Evolutionary conservation across 1,140 invertebrate species (phyloP).

Genomic region (Orchestia grillus): DNA sequence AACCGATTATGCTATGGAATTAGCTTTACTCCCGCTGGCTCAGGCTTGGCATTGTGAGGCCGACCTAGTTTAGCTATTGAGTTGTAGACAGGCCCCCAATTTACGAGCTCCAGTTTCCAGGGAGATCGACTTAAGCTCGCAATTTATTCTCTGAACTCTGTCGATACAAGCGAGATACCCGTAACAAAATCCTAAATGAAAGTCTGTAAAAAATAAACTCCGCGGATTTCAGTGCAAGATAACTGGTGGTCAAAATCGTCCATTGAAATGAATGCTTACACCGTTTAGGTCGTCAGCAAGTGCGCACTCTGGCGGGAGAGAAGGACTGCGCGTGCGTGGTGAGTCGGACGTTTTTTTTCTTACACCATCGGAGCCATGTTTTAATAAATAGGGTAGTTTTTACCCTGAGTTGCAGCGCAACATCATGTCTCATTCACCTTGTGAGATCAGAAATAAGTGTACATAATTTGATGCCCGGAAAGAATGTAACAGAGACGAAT

Average conservation of each 20-base stretch:
- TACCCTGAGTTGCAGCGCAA: too few relatives aligned
- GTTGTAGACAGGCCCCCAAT: slow-evolving; percentile 15
- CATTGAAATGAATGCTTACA: background rate
- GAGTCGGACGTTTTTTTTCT: background rate
- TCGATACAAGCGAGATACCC: background rate
- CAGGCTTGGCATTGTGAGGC: background rate
- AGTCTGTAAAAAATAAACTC: background rate
- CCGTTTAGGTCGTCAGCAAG: background rate
- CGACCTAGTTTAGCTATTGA: background rate
- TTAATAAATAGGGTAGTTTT: too few relatives aligned
- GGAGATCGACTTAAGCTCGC: background rate
- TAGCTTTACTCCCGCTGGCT: slow-evolving; percentile 12
- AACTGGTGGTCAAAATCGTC: background rate
- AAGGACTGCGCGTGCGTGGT: background rate
- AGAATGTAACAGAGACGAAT: too few relatives aligned
- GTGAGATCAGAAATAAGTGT: too few relatives aligned
- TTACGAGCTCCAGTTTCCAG: background rate
- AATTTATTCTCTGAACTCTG: background rate
- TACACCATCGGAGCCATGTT: too few relatives aligned
- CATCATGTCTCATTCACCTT: too few relatives aligned
- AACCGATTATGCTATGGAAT: slow-evolving; percentile 51
- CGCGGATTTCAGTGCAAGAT: background rate
- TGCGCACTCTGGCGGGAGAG: background rate
- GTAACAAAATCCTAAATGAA: background rate
- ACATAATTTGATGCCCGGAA: too few relatives aligned